Base-by-base conservation (phyloP, 2,113 vertebrate species). In the Neotragus moschatus region DNA sequence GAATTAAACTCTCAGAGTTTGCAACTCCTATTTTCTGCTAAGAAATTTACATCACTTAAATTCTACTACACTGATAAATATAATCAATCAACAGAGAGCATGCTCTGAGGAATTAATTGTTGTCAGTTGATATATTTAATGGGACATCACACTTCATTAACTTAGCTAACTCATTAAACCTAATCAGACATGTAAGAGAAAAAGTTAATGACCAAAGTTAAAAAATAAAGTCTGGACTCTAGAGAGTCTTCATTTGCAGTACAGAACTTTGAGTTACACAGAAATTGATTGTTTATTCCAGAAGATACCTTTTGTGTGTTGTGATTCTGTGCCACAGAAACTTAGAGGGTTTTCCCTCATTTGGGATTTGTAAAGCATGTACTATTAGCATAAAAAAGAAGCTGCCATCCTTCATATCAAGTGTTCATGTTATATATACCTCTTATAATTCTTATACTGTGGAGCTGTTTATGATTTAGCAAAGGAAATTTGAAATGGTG, bases 91-190 rank as follows among this genome's bases (percentile, higher is more conserved):
- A 80, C 60, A 94, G 91, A 58, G 88, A 82, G 84, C 55, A 92
- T 91, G 28, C 81, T 94, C 90, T 47, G 81, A 93, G 90, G 61
- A 97, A 97, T 97, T 98, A 98, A 90, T 98, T 98, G 97, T 94
- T 98, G 82, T 84, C 60, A 96, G 97, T 96, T 96, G 73, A 94
- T 91, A 61, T 97, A 93, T 97, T 98, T 98, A 98, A 97, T 97
- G 79, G 53, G 1, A 80, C 91, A 97, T 84, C 91, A 92, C 81
- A 90, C 97, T 97, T 98, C 49, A 92, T 97, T 98, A 97, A 84
- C 51, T 98, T 93, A 97, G 88, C 92, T 81, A 97, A 95, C 94
- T 96, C 97, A 96, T 93, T 58, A 97, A 95, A 23, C 75, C 66
- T 91, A 43, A 97, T 94, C 97, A 97, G 94, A 98, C 82, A 97